Conservation (phyloP, 2,888 invertebrate genomes). For the Hyles lineata region DNA sequence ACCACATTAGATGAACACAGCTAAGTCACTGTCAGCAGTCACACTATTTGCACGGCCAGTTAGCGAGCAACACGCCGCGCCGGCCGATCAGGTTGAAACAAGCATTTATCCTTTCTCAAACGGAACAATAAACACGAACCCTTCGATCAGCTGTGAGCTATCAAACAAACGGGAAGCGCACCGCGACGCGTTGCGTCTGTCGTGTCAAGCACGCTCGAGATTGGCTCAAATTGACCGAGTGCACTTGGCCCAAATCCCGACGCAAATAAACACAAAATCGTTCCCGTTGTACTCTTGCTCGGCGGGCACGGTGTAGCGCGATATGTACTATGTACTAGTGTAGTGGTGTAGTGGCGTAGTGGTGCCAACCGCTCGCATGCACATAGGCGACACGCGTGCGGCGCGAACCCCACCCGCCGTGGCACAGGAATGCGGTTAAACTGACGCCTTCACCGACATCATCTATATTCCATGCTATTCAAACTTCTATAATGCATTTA, state of each 20-base stretch:
- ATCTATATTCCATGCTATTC: background rate
- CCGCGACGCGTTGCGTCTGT: constrained; percentile 12
- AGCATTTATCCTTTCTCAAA: background rate
- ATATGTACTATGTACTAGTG: constrained; percentile 13
- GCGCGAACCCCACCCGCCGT: constrained; percentile 9
- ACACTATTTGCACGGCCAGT: background rate
- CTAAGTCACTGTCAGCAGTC: background rate
- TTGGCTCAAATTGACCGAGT: constrained; percentile 70
- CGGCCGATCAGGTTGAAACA: background rate
- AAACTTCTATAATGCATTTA: background rate
- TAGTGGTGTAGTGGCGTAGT: too few species aligned
- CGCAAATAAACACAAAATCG: constrained; percentile 72
- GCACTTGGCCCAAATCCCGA: constrained; percentile 78
- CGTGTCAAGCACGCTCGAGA: constrained; percentile 43
- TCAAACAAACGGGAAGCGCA: constrained; percentile 11
- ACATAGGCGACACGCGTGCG: constrained; percentile 18
- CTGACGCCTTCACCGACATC: background rate
- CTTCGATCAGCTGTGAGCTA: constrained; percentile 41
- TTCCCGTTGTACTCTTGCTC: constrained; percentile 57
- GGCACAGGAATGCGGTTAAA: constrained; percentile 17
- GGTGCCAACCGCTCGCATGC: constrained; percentile 15
- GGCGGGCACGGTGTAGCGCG: constrained; percentile 52
- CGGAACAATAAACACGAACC: constrained; percentile 6
- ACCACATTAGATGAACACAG: background rate
- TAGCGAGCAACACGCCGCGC: background rate